Conservation (phyloP, 2,113 vertebrate species). For the Carassius carassius region DNA sequence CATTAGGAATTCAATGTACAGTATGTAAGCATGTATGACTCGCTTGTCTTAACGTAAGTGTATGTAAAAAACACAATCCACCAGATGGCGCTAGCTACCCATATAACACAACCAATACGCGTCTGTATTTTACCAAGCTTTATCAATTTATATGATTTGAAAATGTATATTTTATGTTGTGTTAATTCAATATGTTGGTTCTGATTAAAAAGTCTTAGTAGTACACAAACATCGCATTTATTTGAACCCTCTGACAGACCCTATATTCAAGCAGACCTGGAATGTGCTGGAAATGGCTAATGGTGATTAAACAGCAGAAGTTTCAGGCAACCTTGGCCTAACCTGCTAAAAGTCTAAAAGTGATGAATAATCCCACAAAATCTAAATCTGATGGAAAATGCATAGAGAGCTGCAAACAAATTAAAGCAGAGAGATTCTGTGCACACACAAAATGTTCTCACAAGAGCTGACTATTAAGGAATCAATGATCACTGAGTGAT, state of each 20-base stretch:
- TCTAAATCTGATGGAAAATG: constrained; percentile 1
- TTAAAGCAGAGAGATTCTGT: neutral
- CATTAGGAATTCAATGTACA: neutral
- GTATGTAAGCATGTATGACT: neutral
- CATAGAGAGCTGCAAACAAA: neutral
- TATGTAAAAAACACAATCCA: constrained; percentile 44
- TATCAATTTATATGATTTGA: neutral
- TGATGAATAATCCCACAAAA: constrained; percentile 17
- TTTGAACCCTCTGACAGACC: neutral
- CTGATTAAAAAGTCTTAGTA: neutral
- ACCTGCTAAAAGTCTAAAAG: neutral
- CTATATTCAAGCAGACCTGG: neutral
- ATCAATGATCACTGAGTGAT: constrained; percentile 16
- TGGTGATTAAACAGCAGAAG: neutral
- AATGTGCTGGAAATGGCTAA: neutral
- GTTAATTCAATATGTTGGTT: neutral
- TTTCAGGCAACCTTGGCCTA: neutral
- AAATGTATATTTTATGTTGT: neutral
- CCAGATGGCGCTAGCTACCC: constrained; percentile 63
- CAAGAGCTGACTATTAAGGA: neutral
- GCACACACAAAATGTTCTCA: neutral
- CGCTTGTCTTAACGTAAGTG: neutral
- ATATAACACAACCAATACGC: neutral
- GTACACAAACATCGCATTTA: neutral
- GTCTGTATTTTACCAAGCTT: neutral